These are phyloP conservation scores for Amphilophus citrinellus DNA, from an alignment of 2,113 vertebrate genomes.

Conservation along the genomic window DNA sequence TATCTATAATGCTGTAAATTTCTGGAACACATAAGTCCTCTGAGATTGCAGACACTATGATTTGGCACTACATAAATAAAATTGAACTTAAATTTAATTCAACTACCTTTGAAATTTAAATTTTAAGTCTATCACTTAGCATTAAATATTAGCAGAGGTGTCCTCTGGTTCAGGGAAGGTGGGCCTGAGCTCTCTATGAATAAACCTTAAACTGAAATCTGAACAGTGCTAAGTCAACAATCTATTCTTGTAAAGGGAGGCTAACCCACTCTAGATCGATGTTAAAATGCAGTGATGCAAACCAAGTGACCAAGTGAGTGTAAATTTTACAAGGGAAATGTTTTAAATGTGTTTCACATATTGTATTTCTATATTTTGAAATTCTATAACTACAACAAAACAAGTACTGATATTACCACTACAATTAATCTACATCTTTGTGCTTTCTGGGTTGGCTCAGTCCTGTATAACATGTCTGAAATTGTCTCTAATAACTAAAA, in stretches of 20 bases:
- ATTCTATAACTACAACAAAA: neutral
- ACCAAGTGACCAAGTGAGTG: neutral
- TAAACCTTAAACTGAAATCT: neutral
- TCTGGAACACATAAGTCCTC: neutral
- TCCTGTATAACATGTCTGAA: constrained; percentile 3
- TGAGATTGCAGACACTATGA: neutral
- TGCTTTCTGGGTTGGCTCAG: neutral
- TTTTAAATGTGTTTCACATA: neutral
- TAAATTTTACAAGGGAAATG: neutral
- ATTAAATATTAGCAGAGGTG: neutral
- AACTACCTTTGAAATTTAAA: neutral
- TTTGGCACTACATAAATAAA: neutral
- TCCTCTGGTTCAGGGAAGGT: neutral
- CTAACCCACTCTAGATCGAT: neutral
- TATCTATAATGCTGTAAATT: neutral
- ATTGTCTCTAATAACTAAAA: constrained; percentile 30
- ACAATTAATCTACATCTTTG: neutral
- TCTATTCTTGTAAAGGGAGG: neutral
- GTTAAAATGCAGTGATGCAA: neutral
- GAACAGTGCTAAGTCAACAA: neutral
- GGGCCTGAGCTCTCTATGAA: neutral
- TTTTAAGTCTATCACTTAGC: neutral
- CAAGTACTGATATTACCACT: neutral
- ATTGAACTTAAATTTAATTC: neutral
- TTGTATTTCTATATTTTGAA: neutral